Conservation (phyloP, 2,113 vertebrate species). For the Passer montanus region DNA sequence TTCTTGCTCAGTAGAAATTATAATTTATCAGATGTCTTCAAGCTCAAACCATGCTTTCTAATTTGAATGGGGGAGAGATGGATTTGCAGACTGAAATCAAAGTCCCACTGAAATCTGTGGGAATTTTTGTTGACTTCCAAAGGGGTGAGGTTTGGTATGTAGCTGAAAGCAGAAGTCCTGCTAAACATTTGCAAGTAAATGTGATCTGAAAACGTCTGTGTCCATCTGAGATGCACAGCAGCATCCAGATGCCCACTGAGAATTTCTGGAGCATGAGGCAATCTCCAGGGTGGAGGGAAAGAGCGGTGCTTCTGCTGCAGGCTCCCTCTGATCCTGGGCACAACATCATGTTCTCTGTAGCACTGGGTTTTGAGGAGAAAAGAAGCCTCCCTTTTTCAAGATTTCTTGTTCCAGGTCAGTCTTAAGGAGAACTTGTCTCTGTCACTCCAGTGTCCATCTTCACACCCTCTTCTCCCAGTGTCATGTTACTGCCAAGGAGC, state of each 20-base stretch:
- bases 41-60: background rate
- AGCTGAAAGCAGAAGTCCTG: background rate
- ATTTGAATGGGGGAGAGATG: background rate
- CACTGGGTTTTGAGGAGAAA: background rate
- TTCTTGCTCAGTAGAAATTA: background rate
- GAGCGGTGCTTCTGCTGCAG: background rate
- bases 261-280: background rate
- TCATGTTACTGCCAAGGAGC: background rate
- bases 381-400: background rate
- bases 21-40: background rate
- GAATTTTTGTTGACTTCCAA: background rate
- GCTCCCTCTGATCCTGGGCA: background rate
- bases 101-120: background rate
- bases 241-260: background rate
- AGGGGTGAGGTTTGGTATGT: background rate
- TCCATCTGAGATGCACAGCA: background rate
- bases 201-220: background rate
- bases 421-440: background rate
- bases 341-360: accelerated
- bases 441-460: background rate
- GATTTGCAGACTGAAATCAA: background rate
- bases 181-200: background rate
- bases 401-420: background rate
- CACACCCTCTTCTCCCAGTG: background rate
- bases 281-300: background rate